These are phyloP conservation scores for Thunnus albacares DNA, from an alignment of 2,797 vertebrate species.

Conservation along the genomic window DNA sequence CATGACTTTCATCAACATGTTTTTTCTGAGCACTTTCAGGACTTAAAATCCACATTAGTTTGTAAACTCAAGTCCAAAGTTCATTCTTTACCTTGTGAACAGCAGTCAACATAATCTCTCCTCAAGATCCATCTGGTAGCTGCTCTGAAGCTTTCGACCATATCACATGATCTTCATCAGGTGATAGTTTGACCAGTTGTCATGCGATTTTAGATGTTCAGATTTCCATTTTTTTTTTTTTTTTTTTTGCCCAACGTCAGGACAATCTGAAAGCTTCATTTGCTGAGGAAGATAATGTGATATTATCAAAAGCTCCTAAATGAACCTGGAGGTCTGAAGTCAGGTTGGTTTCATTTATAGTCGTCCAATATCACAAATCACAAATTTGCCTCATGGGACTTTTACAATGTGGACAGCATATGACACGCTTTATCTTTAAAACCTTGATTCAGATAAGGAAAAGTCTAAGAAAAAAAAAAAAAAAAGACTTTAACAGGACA, in stretches of 20 bases:
- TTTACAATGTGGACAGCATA: too few species aligned
- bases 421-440: too few species aligned
- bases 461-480: too few species aligned
- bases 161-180: neutral
- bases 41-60: neutral
- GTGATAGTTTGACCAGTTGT: neutral
- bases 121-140: neutral
- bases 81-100: neutral
- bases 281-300: neutral
- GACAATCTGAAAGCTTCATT: neutral
- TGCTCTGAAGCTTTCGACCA: neutral
- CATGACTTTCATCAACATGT: constrained; percentile 1
- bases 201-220: neutral
- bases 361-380: too few species aligned
- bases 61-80: neutral
- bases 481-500: neutral
- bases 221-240: too few species aligned
- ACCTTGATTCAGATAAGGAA: too few species aligned
- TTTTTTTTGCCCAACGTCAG: too few species aligned
- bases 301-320: neutral
- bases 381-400: too few species aligned
- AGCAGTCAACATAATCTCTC: neutral
- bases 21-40: neutral
- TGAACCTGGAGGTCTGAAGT: too few species aligned
- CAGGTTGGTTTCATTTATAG: neutral